Percentiles rank a stretch among this genome's conserved stretches.
Evolutionary conservation across 2,113 vertebrate species (phyloP).

Genomic region (Cheilinus undulatus): DNA sequence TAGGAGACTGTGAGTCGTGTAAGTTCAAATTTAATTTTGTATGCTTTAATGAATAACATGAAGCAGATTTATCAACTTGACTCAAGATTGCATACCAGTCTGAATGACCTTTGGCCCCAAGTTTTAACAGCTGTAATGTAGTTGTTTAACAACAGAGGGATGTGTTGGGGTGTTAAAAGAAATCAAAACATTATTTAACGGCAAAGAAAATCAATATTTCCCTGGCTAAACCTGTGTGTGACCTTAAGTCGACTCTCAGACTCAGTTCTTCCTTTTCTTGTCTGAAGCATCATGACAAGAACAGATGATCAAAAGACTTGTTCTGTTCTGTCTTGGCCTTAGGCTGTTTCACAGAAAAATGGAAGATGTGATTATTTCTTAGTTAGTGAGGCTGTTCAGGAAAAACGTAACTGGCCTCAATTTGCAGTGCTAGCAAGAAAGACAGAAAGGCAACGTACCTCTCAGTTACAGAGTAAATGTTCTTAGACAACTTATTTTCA

Average conservation of each 20-base stretch:
- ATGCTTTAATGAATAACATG: not conserved
- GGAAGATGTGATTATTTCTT: not conserved
- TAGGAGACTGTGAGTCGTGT: slow-evolving; percentile 86
- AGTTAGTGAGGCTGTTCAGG: not conserved
- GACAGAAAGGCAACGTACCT: not conserved
- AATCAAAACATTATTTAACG: not conserved
- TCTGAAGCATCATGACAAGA: not conserved
- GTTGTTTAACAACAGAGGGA: too few species aligned
- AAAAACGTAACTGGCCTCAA: not conserved
- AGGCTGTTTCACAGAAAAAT: not conserved
- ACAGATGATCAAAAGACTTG: not conserved
- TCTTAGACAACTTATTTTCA: not conserved
- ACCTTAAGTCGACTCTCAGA: not conserved
- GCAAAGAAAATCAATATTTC: not conserved
- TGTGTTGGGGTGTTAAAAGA: too few species aligned
- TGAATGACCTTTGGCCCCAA: not conserved
- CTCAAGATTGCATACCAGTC: not conserved
- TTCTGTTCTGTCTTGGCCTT: not conserved
- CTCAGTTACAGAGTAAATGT: not conserved
- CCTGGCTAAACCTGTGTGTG: not conserved
- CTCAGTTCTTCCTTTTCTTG: not conserved
- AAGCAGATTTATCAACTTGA: not conserved
- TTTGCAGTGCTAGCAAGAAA: not conserved
- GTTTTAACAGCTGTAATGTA: not conserved
- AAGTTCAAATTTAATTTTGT: slow-evolving; percentile 73